These are phyloP conservation scores for Dysmachus trigonus DNA, from an alignment of 2,888 invertebrate genomes.

Conservation along the genomic window DNA sequence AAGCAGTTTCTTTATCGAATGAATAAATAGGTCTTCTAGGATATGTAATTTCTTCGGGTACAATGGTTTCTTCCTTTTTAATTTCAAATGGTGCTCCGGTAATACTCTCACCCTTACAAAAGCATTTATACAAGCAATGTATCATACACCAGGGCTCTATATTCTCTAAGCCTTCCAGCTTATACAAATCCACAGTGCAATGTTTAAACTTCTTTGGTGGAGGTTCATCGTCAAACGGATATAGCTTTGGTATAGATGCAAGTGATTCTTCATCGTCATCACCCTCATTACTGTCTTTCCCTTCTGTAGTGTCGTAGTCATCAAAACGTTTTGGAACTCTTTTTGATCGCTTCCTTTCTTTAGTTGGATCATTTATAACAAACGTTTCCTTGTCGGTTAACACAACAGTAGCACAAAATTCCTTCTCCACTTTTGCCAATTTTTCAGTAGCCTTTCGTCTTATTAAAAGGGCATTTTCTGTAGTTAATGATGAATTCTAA, in stretches of 20 bases:
- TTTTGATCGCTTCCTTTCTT: constrained; percentile 67
- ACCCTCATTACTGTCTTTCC: neutral
- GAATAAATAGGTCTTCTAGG: constrained; percentile 57
- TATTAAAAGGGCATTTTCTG: constrained; percentile 61
- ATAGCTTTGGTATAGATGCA: constrained; percentile 14
- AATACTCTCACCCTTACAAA: constrained; percentile 66
- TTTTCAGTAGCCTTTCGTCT: constrained; percentile 64
- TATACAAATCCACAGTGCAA: constrained; percentile 57
- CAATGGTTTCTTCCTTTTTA: constrained; percentile 53
- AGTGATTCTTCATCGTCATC: constrained; percentile 25
- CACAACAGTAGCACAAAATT: constrained; percentile 77
- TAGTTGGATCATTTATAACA: constrained; percentile 68
- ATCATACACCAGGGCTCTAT: constrained; percentile 74
- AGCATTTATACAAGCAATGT: constrained; percentile 73
- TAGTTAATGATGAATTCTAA: constrained; percentile 59
- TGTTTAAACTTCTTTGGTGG: constrained; percentile 55
- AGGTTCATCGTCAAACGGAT: neutral
- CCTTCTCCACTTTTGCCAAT: constrained; percentile 75
- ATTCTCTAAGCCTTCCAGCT: constrained; percentile 61
- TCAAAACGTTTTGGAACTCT: constrained; percentile 72
- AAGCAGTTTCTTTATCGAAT: constrained; percentile 55
- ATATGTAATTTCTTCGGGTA: constrained; percentile 54
- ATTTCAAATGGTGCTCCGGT: constrained; percentile 56
- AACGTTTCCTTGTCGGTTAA: constrained; percentile 73
- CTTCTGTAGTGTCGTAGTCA: constrained; percentile 62